A percentile compares a stretch with the other conserved stretches of the same genome.
Evolutionary conservation across 2,888 invertebrate genomes (phyloP).

Genomic region (Gymnoscelis rufifasciata): DNA sequence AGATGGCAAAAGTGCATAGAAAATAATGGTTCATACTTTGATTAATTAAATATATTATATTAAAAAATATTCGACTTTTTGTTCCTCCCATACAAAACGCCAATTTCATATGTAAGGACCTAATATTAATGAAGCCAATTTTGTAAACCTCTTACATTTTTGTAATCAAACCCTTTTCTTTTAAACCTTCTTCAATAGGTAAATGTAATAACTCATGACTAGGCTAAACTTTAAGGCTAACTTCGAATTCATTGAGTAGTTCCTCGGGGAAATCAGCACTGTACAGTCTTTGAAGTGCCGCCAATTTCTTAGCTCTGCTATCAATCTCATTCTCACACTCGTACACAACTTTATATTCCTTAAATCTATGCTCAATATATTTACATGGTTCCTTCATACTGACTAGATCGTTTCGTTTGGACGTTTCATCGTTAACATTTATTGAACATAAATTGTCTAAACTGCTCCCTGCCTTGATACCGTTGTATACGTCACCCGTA

Average conservation of each 20-base stretch:
- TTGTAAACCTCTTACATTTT: too few relatives aligned
- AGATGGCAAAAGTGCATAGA: too few relatives aligned
- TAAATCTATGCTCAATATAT: conserved; percentile 22
- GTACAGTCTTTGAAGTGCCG: conserved; percentile 35
- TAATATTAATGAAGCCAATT: too few relatives aligned
- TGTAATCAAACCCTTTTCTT: too few relatives aligned
- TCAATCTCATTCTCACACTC: conserved; percentile 37
- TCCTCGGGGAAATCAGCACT: conserved; percentile 30
- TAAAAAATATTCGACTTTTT: too few relatives aligned
- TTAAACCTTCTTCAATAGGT: too few relatives aligned
- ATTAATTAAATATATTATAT: too few relatives aligned
- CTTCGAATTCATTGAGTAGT: background rate
- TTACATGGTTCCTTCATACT: conserved; percentile 16
- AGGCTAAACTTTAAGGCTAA: too few relatives aligned
- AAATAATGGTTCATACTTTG: too few relatives aligned
- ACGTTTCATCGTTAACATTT: background rate
- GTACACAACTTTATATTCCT: conserved; percentile 26
- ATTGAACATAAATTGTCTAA: conserved; percentile 10
- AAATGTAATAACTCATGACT: too few relatives aligned
- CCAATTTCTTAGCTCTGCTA: conserved; percentile 40
- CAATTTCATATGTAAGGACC: too few relatives aligned
- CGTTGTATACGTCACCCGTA: conserved; percentile 9
- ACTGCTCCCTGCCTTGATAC: conserved; percentile 10
- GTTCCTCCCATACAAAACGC: too few relatives aligned
- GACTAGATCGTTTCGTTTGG: conserved; percentile 8